Base-by-base conservation (phyloP, 2,797 vertebrate genomes). In the Eospalax fontanierii region DNA sequence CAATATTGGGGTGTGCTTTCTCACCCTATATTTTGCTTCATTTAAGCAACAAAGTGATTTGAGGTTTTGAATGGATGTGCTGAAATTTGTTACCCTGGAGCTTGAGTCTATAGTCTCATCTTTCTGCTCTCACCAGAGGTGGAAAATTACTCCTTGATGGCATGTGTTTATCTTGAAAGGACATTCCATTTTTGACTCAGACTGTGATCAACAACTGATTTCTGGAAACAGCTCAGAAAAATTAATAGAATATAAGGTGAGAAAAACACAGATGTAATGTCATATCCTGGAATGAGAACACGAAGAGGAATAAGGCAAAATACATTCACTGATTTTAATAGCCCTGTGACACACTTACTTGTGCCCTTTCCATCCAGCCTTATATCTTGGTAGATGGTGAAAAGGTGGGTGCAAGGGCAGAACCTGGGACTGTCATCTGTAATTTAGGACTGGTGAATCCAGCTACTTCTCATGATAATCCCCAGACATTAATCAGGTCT, bases 341-440 rank as follows among this genome's bases (percentile, higher is more conserved):
- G 9, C 35, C 35, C n/a, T 71, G 57, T 40, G 50, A 71, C 46
- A 85, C 43, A 65, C 75, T 33, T 89, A 74, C 26, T 61, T 18
- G 71, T 5, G 6, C 5, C 35, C 0, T 16, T 15, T 54, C 50
- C 50, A 24, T 91, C 26, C 15, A 15, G 21, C 40, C 16, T n/a
- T n/a, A 30, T 26, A 18, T 63, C 26, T 18, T 65, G 40, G 59
- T 30, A 30, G 16, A 24, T 50, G 50, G 43, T 1, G 33, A 61
- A 63, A 28, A 26, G 1, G 6, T 1, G 26, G n/a, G 0, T 40
- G 63, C 28, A 6, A 43, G 8, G 7, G 21, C 2, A 33, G 9
- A 30, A 59, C 33, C 1, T 2, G 4, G 26, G 14, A 28, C 89
- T 38, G 1, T 30, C n/a, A 21, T 9, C 7, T 30, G 18, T 68